Conservation (phyloP, 2,888 invertebrate genomes). For the Drosophila atroscutellata region DNA sequence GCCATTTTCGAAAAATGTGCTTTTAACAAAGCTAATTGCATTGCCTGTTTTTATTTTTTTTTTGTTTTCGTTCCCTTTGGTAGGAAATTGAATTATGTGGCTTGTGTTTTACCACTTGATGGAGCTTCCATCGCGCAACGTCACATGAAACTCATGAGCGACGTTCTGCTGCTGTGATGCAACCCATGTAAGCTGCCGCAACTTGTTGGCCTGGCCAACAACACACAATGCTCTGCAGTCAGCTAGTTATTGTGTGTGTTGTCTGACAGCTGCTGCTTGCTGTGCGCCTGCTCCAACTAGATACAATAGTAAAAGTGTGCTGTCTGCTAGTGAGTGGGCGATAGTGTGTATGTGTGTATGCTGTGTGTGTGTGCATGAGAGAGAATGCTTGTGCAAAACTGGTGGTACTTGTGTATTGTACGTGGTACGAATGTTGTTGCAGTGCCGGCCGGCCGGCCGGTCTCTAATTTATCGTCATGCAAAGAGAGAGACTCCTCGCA, state of each 20-base stretch:
- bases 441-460: constrained; percentile 75
- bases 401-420: constrained; percentile 45
- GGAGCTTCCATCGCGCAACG: constrained; percentile 23
- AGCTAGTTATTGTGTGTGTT: constrained; percentile 32
- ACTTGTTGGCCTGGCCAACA: constrained; percentile 70
- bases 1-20: constrained; percentile 22
- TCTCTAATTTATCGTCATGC: constrained; percentile 70
- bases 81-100: constrained; percentile 61
- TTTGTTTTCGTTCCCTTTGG: constrained; percentile 23
- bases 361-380: constrained; percentile 20
- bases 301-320: constrained; percentile 84
- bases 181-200: constrained; percentile 34
- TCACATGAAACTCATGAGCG: constrained; percentile 13
- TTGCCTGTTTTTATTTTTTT: constrained; percentile 5
- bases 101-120: constrained; percentile 17
- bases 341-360: constrained; percentile 12
- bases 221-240: constrained; percentile 17
- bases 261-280: constrained; percentile 58
- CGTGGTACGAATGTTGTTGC: constrained; percentile 28
- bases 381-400: constrained; percentile 48
- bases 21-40: constrained; percentile 55
- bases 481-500: constrained; percentile 35
- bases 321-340: constrained; percentile 36
- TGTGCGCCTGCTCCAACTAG: constrained; percentile 84
- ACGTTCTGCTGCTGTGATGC: constrained; percentile 32